Percentiles rank a stretch among this genome's conserved stretches.
Evolutionary conservation across 2,888 invertebrate species (phyloP).

Genomic region (Drymonia ruficornis): DNA sequence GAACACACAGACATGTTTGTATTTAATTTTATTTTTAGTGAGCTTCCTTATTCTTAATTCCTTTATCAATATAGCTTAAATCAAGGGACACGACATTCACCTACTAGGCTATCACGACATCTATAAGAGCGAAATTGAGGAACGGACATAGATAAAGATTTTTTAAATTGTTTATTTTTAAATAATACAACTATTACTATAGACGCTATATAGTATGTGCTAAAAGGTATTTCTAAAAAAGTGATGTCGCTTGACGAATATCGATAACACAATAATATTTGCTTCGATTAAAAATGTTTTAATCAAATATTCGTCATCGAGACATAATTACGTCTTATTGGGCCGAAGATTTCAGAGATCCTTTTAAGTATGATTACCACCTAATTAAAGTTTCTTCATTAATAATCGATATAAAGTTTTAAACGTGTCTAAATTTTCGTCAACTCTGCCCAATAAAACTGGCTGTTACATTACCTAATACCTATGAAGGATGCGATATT

Average conservation of each 20-base stretch:
- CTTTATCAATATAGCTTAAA: conserved; percentile 52
- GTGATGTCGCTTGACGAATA: conserved; percentile 39
- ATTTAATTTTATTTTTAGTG: conserved; percentile 64
- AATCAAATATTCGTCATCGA: conserved; percentile 30
- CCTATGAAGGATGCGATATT: conserved; percentile 38
- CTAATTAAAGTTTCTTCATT: conserved; percentile 5
- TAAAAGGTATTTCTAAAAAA: conserved; percentile 48
- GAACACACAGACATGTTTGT: conserved; percentile 66
- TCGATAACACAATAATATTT: conserved; percentile 24
- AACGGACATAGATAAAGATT: conserved; percentile 81
- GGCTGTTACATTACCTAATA: conserved; percentile 35
- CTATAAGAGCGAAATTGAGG: conserved; percentile 83
- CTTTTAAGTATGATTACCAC: background rate
- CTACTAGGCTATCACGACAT: conserved; percentile 81
- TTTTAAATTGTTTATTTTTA: conserved; percentile 66
- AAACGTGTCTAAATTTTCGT: conserved; percentile 28
- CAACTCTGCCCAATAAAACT: conserved; percentile 48
- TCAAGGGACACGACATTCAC: conserved; percentile 75
- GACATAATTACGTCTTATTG: conserved; percentile 35
- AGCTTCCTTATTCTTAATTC: conserved; percentile 68
- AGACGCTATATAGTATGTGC: conserved; percentile 62
- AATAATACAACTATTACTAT: conserved; percentile 66
- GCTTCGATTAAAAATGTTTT: conserved; percentile 32
- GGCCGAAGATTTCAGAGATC: conserved; percentile 25
- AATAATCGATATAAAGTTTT: conserved; percentile 15